Evolutionary conservation across 2,888 invertebrate species (phyloP), one percentile per base, ranked within the genome.

Genomic region (Clunio marinus): DNA sequence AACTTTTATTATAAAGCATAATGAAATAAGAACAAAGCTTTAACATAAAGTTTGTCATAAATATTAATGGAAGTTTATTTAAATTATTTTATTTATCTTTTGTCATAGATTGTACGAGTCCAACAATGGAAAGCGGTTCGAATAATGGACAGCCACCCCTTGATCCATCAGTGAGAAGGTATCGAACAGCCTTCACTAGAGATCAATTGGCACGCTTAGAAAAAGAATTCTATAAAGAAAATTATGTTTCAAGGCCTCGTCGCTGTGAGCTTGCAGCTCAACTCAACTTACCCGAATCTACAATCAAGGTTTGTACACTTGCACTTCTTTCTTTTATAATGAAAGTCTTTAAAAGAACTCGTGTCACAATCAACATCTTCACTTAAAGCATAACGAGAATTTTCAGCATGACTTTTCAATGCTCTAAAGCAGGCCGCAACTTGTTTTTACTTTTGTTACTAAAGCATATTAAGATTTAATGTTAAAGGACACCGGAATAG

Each of bases 191-290:
- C 0, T 99, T 99, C 80, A 95, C 96, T 0, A 82, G 96, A 10
- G 98, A 98, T 76, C 98, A 98, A 77, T 80, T 98, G 51, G 87
- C 85, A 0, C 83, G 94, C 13, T 80, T 99, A 67, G 99, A 99
- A 80, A 93, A 95, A 74, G 99, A 99, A 78, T 99, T 98, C 77
- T 87, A 88, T 80, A 90, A 93, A 74, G 99, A 99, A 79, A 98
- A 96, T 79, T 99, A 99, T 79, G 97, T 99, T 0, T 96, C 96
- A 1, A 81, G 98, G 68, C 98, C 98, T 0, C 83, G 95, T 69
- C 82, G 99, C 71, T 96, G 96, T 76, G 98, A 99, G 78, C 81
- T 99, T 41, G 98, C 99, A 0, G 87, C 93, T 0, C 91, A 94
- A 74, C 82, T 99, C 15, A 91, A 92, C 72, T 82, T 99, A 8